Base-by-base conservation (phyloP, 2,888 invertebrate species). In the Zygogramma bicolorata region DNA sequence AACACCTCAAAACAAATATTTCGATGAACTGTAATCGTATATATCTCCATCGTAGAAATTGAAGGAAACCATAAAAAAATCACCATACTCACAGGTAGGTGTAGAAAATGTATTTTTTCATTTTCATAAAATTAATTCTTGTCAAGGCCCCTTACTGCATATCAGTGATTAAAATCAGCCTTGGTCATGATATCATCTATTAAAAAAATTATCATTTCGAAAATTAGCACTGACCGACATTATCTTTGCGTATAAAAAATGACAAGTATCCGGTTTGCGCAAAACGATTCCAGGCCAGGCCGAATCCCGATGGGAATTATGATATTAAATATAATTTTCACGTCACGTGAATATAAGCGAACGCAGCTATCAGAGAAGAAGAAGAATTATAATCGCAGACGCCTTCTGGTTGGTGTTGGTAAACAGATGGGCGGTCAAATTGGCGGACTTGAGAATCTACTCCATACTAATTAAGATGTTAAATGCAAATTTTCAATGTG, bases 401-500 rank as follows among this genome's bases (percentile, higher is more conserved):
- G 70, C 71, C 59, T 69, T 69, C 60, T 76, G 79, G 81, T 80
- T 82, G 81, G 84, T 81, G 82, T 82, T 78, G 78, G 79, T 81
- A 84, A 85, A 82, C 82, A 84, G 80, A 83, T 84, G 84, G 85
- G 85, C 84, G 85, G 81, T 78, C 75, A 81, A 79, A 77, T 79
- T 81, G 80, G 79, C 79, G 79, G 78, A 78, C 79, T 68, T 71
- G 75, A 76, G 78, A 80, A 80, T 78, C 77, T 76, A 70, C 71
- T 80, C 79, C 80, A 81, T 81, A 78, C 79, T 85, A 86, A 86
- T 86, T 86, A 86, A 85, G 85, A 85, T 81, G 82, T 83, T 76
- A 82, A 84, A 85, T 84, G 84, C 81, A 84, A 84, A 84, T 85
- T 78, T 65, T 73, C 66, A 65, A 63, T 71, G 49, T 60, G 60